Percentiles rank a stretch among this genome's conserved stretches.
phyloP scores from a whole-genome alignment of 1,140 invertebrate species.

The Listronotus oregonensis region DNA sequence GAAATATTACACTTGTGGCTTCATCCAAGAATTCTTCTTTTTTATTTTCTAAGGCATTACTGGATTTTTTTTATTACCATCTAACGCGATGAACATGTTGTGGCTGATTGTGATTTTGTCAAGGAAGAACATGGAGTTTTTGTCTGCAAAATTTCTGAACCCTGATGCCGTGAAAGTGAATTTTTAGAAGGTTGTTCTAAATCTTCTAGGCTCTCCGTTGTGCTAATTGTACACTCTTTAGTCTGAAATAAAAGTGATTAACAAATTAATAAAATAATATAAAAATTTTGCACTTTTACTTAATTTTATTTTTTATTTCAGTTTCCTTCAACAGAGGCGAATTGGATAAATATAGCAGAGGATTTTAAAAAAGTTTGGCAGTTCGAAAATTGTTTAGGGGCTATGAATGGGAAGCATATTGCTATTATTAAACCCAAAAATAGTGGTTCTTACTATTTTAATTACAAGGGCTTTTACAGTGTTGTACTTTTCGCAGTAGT shows the following conservation, averaged over 20 bases:
- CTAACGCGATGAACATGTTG: not conserved
- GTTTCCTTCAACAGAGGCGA: not conserved
- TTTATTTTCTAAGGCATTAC: not conserved
- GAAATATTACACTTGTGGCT: not conserved
- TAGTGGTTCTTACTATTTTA: slow-evolving; percentile 50
- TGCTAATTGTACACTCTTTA: too few relatives aligned
- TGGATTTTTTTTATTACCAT: not conserved
- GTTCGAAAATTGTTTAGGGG: slow-evolving; percentile 52
- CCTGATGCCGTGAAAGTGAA: too few relatives aligned
- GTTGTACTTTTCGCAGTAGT: slow-evolving; percentile 54
- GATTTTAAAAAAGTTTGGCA: slow-evolving; percentile 49
- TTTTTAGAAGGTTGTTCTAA: too few relatives aligned
- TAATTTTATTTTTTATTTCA: not conserved
- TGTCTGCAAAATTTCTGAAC: too few relatives aligned
- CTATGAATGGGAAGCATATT: slow-evolving; percentile 56
- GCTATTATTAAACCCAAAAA: slow-evolving; percentile 32
- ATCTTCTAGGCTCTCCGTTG: too few relatives aligned
- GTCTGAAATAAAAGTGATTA: too few relatives aligned
- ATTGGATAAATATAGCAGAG: slow-evolving; percentile 42
- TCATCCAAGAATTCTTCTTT: not conserved
- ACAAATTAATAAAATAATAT: too few relatives aligned
- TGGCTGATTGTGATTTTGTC: too few relatives aligned
- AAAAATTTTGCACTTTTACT: too few relatives aligned
- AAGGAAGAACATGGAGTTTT: too few relatives aligned
- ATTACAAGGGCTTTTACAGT: slow-evolving; percentile 54